phyloP scores from a whole-genome alignment of 1,140 invertebrate genomes.

The Papilio helenus region DNA sequence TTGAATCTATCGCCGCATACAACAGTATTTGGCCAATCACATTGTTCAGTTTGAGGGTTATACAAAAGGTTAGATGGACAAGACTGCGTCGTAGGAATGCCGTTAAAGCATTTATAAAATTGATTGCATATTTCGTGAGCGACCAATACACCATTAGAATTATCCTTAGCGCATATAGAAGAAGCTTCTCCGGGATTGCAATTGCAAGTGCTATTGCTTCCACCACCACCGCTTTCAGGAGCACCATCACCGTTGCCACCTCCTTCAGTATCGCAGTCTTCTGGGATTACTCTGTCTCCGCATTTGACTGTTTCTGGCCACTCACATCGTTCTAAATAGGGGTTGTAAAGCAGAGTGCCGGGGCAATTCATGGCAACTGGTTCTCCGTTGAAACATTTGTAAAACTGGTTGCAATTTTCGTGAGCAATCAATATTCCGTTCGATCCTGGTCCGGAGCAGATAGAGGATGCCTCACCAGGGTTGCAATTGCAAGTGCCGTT shows the following conservation, averaged over 20 bases:
- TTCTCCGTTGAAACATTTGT: no score
- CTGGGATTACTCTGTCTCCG: constrained; percentile 38
- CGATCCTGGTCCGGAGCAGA: constrained; percentile 40
- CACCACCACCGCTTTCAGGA: not conserved
- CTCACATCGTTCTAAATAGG: constrained; percentile 45
- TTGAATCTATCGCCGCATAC: constrained; percentile 52
- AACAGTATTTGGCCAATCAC: constrained; percentile 85
- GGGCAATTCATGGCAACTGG: constrained; percentile 39
- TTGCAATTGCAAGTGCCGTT: constrained; percentile 35
- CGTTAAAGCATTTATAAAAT: constrained; percentile 51
- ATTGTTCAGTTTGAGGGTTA: constrained; percentile 82
- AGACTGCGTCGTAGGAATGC: constrained; percentile 40
- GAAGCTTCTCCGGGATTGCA: constrained; percentile 50
- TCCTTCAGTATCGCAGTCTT: constrained; percentile 9
- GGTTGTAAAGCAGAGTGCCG: constrained; percentile 39
- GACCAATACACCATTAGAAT: constrained; percentile 49
- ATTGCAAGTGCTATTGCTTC: constrained; percentile 43
- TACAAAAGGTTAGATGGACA: constrained; percentile 75
- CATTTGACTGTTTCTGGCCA: constrained; percentile 82
- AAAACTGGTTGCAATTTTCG: no score
- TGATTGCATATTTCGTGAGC: constrained; percentile 54
- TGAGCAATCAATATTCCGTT: no score
- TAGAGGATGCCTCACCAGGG: constrained; percentile 27
- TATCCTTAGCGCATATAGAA: constrained; percentile 48
- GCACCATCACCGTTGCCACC: constrained; percentile 4